Conservation (phyloP, 2,797 vertebrate genomes). For the Erethizon dorsatum region DNA sequence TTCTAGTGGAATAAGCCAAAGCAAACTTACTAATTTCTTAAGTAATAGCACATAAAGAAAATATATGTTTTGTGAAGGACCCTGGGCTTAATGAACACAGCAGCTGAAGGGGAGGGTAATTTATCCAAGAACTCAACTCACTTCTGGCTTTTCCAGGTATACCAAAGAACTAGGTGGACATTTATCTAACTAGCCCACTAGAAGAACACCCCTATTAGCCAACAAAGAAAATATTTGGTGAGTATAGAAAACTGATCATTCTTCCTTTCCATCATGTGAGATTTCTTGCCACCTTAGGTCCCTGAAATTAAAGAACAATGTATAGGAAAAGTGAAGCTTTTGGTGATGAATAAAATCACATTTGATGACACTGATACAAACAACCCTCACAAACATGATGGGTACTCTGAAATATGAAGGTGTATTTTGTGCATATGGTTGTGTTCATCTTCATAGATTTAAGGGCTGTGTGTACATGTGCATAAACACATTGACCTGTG, state of each 20-base stretch:
- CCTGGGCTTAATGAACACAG: background rate
- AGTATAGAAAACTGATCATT: background rate
- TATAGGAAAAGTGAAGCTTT: background rate
- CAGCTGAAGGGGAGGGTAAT: rapidly evolving
- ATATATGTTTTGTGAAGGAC: background rate
- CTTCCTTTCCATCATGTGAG: background rate
- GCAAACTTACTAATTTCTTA: background rate
- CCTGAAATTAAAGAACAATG: background rate
- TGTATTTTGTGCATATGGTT: background rate
- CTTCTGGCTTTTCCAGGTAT: background rate
- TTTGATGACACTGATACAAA: background rate
- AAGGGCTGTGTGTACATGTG: rapidly evolving
- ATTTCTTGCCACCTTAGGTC: background rate
- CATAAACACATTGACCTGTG: background rate
- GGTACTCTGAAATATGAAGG: background rate
- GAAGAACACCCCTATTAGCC: background rate
- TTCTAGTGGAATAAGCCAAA: background rate
- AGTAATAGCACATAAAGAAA: background rate
- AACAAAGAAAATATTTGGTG: background rate
- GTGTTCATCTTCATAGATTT: background rate
- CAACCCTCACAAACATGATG: background rate
- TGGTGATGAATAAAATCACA: background rate
- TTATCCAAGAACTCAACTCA: background rate
- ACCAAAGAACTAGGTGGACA: background rate
- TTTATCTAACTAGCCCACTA: background rate